phyloP scores from a whole-genome alignment of 2,113 vertebrate species.

The Zosterops hypoxanthus region DNA sequence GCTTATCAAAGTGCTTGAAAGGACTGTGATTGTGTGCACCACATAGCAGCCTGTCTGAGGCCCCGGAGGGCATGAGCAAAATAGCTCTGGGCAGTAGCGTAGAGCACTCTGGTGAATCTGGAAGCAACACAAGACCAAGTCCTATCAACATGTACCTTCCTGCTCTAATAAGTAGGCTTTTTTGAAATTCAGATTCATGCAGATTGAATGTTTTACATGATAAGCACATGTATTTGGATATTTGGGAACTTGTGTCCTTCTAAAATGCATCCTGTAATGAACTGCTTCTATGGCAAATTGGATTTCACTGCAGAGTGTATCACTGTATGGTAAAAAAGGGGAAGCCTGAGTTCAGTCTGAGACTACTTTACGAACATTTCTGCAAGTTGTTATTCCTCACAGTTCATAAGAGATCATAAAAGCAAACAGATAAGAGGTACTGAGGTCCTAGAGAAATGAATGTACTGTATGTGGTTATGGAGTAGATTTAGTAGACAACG shows the following conservation, averaged over 20 bases:
- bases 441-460: constrained; percentile 69
- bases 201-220: constrained; percentile 29
- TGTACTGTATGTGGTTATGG: constrained; percentile 63
- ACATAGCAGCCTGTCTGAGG: neutral
- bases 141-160: neutral
- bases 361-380: constrained; percentile 67
- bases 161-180: constrained; percentile 16
- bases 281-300: constrained; percentile 38
- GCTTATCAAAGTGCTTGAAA: constrained; percentile 55
- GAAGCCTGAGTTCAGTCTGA: constrained; percentile 38
- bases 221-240: neutral
- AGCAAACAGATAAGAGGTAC: constrained; percentile 64
- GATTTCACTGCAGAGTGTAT: constrained; percentile 47
- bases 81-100: neutral
- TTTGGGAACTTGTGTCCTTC: constrained; percentile 32
- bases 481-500: constrained; percentile 57
- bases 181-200: constrained; percentile 60
- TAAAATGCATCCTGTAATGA: constrained; percentile 49
- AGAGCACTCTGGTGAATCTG: neutral
- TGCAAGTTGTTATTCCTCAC: constrained; percentile 72
- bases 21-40: neutral
- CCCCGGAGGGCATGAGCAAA: neutral
- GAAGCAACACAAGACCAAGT: neutral
- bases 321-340: constrained; percentile 10
- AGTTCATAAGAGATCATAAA: constrained; percentile 74